phyloP scores from a whole-genome alignment of 2,797 vertebrate species.

The Parambassis ranga region DNA sequence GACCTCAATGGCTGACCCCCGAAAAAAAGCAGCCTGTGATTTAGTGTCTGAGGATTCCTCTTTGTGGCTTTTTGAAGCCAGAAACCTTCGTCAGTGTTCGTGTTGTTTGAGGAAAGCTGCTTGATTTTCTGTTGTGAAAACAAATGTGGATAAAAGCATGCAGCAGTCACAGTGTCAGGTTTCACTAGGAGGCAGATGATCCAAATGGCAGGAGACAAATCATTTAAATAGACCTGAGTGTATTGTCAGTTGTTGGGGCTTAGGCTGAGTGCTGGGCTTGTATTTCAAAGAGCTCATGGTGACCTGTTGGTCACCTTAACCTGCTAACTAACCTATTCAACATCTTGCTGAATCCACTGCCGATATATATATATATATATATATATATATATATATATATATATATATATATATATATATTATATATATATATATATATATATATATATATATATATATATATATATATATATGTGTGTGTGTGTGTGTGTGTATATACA shows the following conservation, averaged over 20 bases:
- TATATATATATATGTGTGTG: too few species aligned
- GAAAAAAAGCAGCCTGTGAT: too few species aligned
- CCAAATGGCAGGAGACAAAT: conserved; percentile 50
- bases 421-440: too few species aligned
- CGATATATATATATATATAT: not conserved
- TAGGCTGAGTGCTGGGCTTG: conserved; percentile 48
- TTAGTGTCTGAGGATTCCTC: conserved; percentile 60
- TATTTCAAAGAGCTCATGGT: conserved; percentile 49
- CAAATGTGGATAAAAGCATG: conserved; percentile 39
- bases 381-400: too few species aligned
- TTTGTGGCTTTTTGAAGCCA: too few species aligned
- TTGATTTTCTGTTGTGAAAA: conserved; percentile 25
- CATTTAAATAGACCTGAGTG: conserved; percentile 40
- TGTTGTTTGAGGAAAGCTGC: not conserved
- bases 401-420: too few species aligned
- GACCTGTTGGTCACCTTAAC: conserved; percentile 27
- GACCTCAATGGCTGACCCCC: not conserved
- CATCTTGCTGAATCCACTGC: not conserved
- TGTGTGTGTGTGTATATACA: too few species aligned
- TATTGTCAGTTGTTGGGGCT: conserved; percentile 21
- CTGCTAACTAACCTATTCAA: not conserved
- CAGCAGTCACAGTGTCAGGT: conserved; percentile 34
- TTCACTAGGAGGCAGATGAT: conserved; percentile 57
- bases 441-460: too few species aligned
- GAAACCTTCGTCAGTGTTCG: too few species aligned